Percentiles rank a stretch among this genome's conserved stretches.
These are phyloP conservation scores for Drosophila nannoptera DNA, from an alignment of 1,140 invertebrate species.

Conservation along the genomic window DNA sequence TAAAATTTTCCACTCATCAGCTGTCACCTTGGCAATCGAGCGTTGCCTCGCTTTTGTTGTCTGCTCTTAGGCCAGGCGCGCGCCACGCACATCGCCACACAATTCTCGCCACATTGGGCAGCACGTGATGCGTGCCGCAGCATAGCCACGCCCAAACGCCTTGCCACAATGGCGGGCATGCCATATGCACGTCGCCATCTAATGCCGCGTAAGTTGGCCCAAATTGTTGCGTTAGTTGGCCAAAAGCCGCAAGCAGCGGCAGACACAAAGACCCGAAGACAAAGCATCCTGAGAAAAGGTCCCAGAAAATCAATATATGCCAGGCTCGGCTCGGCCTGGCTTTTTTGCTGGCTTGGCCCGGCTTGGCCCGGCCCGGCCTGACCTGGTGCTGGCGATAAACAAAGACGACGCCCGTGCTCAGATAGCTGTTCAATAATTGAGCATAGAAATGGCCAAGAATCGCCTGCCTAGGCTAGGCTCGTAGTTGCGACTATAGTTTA, in stretches of 20 bases:
- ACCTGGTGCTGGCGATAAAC: slow-evolving; percentile 6
- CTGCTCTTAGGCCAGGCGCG: slow-evolving; percentile 6
- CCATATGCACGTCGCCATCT: slow-evolving; percentile 34
- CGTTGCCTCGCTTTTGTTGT: slow-evolving; percentile 57
- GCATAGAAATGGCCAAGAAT: slow-evolving; percentile 16
- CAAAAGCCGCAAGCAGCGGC: neutral
- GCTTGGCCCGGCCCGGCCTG: too few species aligned
- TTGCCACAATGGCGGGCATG: slow-evolving; percentile 1
- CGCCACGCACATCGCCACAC: slow-evolving; percentile 21
- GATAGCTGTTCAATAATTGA: slow-evolving; percentile 46
- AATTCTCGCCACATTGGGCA: slow-evolving; percentile 68
- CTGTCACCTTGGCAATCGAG: slow-evolving; percentile 26
- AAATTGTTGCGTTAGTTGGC: slow-evolving; percentile 47
- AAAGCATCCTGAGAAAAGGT: neutral
- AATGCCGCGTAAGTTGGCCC: slow-evolving; percentile 23
- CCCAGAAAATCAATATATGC: slow-evolving; percentile 45
- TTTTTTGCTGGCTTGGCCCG: too few species aligned
- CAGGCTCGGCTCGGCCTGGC: too few species aligned
- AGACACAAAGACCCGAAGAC: neutral
- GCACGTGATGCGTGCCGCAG: slow-evolving; percentile 63
- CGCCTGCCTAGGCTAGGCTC: neutral
- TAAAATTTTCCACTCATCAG: slow-evolving; percentile 45
- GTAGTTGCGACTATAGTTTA: slow-evolving; percentile 4
- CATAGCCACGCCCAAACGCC: slow-evolving; percentile 4
- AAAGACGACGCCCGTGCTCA: slow-evolving; percentile 8